Evolutionary conservation across 1,140 invertebrate species (phyloP).

Genomic region (Drosophila suzukii): DNA sequence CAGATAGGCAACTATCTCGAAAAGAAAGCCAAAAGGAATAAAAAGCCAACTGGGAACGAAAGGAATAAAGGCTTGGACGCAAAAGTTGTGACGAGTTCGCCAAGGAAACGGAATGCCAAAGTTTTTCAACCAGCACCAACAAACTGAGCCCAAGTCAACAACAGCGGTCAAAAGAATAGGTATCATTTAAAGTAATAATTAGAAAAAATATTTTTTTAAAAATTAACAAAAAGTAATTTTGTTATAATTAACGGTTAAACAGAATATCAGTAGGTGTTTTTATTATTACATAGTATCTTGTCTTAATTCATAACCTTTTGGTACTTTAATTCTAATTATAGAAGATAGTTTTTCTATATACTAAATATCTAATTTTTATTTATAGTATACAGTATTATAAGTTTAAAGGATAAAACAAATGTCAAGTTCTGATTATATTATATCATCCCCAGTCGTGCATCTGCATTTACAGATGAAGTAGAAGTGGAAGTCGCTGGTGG

Average conservation of each 20-base stretch:
- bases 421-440: not conserved
- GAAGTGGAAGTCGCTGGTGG: conserved; percentile 21
- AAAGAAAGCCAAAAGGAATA: conserved; percentile 5
- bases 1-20: conserved; percentile 3
- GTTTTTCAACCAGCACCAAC: conserved; percentile 22
- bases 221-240: too few species aligned
- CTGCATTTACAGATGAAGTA: conserved; percentile 54
- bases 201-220: too few species aligned
- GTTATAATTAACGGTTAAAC: too few species aligned
- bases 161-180: not conserved
- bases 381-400: too few species aligned
- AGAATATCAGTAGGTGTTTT: too few species aligned
- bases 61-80: conserved; percentile 32
- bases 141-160: conserved; percentile 10
- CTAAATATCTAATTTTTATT: too few species aligned
- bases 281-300: too few species aligned
- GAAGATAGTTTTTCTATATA: too few species aligned
- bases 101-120: conserved; percentile 67
- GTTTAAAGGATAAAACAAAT: not conserved
- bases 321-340: too few species aligned
- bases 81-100: conserved; percentile 65
- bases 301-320: too few species aligned
- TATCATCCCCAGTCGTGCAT: not conserved
- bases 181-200: too few species aligned
- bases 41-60: conserved; percentile 4